phyloP scores from a whole-genome alignment of 2,113 vertebrate genomes.

The Odontesthes bonariensis region DNA sequence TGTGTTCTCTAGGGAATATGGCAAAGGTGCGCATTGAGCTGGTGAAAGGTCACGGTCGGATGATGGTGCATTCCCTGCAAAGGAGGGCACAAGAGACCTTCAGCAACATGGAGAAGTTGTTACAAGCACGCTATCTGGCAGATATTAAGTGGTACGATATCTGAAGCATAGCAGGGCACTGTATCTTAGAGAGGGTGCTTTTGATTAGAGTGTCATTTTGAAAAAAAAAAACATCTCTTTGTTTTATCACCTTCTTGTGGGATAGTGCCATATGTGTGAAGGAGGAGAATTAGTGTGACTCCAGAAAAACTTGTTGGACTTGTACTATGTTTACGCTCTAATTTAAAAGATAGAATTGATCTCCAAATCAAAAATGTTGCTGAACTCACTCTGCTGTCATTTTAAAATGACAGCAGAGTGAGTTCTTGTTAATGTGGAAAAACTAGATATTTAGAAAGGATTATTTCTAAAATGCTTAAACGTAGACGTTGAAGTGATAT shows the following conservation, averaged over 20 bases:
- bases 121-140: conserved; percentile 82
- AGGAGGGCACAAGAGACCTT: conserved; percentile 79
- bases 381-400: background rate
- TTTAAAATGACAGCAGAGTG: too few relatives aligned
- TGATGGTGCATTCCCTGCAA: conserved; percentile 80
- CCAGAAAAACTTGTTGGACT: too few relatives aligned
- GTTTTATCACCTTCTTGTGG: too few relatives aligned
- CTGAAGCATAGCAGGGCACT: background rate
- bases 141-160: conserved; percentile 87
- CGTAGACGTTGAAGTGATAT: background rate
- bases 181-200: too few relatives aligned
- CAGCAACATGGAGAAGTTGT: conserved; percentile 85
- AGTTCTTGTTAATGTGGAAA: background rate
- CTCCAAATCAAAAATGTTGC: background rate
- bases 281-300: too few relatives aligned
- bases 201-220: too few relatives aligned
- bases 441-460: background rate
- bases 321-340: too few relatives aligned
- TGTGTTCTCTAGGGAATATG: conserved; percentile 76
- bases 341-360: background rate
- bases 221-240: too few relatives aligned
- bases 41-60: conserved; percentile 85
- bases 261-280: too few relatives aligned
- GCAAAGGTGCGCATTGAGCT: conserved; percentile 84
- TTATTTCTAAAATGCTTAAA: background rate